Evolutionary conservation across 2,888 invertebrate genomes (phyloP), one percentile per base, ranked within the genome.

Genomic region (Pollenia angustigena): DNA sequence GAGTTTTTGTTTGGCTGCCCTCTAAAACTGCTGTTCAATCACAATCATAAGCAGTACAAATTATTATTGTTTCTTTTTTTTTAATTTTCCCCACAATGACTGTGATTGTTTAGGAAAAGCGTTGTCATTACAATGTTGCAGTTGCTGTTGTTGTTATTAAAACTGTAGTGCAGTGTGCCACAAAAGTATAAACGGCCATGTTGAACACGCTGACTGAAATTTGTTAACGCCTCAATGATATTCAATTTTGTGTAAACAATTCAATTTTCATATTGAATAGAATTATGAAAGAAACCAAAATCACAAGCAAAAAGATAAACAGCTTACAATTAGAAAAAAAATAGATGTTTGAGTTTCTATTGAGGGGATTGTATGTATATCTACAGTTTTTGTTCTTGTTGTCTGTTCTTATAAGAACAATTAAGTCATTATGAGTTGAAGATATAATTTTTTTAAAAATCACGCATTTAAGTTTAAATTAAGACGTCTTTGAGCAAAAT

Each of bases 151-250:
- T 40, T 56, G 4, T n/a, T 48, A 52, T n/a, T 48, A 52, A 71
- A 56, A 9, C 58, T 23, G n/a, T 62, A 46, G 52, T 69, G 56
- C 68, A 46, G 56, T 56, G 18, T 46, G 58, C 40, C 54, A 18
- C 40, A 54, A 16, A 8, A 32, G 32, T 32, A 50, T 32, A 69
- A 56, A 23, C 44, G 44, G 54, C 46, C 32, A 50, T 40, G 8
- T 54, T 64, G 23, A 23, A 23, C 23, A 54, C 44, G 52, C 44
- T 54, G 71, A 14, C 52, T 23, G 2, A 66, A 46, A 66, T 58
- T 68, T 54, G 14, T 10, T 42, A 71, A 78, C 48, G 83, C 78
- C 71, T 78, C 71, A 78, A 83, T 72, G 66, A 72, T 72, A 78
- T 83, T 76, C 18, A 71, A 66, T 78, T 71, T 50, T 66, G 42